Evolutionary conservation across 2,888 invertebrate species (phyloP).

Genomic region (Psylliodes chrysocephalus): DNA sequence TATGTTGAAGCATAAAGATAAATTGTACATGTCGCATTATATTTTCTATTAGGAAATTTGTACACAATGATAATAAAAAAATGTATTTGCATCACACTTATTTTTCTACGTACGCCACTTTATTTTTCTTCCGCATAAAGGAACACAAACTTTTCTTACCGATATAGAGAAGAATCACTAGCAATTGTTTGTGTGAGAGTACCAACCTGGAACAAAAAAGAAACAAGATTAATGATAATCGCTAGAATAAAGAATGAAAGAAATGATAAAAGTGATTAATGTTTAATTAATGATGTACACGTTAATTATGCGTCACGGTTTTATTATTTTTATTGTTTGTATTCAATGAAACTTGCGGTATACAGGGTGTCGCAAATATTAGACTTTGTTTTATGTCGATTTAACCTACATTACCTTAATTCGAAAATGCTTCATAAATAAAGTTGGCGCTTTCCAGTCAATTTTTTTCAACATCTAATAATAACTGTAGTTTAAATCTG

Average conservation of each 20-base stretch:
- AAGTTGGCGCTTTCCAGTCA: no score
- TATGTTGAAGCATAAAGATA: no score
- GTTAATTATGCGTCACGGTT: neutral
- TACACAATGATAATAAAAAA: no score
- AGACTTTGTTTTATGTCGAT: no score
- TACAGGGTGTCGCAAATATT: no score
- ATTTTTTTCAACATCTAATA: no score
- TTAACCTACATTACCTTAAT: no score
- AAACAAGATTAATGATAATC: slow-evolving; percentile 12
- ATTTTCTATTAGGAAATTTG: no score
- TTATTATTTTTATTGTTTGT: neutral
- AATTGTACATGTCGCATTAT: no score
- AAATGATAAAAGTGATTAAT: neutral
- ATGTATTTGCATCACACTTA: no score
- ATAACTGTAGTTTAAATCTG: no score
- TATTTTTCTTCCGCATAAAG: neutral
- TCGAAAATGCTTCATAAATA: no score
- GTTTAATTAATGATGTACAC: neutral
- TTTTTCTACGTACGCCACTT: neutral
- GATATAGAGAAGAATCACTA: neutral
- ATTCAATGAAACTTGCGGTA: neutral
- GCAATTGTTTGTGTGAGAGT: neutral
- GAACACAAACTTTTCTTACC: neutral
- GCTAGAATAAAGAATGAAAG: neutral
- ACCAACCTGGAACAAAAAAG: slow-evolving; percentile 32